Conservation (phyloP, 2,797 vertebrate genomes). For the Poecilia wingei region DNA sequence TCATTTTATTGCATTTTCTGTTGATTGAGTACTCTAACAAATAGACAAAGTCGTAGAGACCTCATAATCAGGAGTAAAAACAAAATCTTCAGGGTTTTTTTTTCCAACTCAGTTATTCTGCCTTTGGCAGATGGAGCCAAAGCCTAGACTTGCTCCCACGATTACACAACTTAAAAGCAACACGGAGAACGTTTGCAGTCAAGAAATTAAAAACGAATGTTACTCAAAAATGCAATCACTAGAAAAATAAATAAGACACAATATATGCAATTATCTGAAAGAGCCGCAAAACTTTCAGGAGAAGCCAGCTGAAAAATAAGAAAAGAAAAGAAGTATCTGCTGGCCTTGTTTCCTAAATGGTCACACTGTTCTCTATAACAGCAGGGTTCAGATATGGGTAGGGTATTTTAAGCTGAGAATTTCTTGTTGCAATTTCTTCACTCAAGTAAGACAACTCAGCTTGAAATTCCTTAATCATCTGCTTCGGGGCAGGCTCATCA, state of each 20-base stretch:
- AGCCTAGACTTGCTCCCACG: not conserved
- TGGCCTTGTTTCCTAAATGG: constrained; percentile 15
- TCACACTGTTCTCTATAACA: constrained; percentile 53
- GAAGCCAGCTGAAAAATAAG: not conserved
- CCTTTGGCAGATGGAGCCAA: not conserved
- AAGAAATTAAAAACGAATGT: not conserved
- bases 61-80: not conserved
- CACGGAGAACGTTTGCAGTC: not conserved
- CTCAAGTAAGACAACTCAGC: constrained; percentile 65
- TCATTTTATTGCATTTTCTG: not conserved
- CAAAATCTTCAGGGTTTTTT: not conserved
- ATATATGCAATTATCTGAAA: not conserved
- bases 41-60: not conserved
- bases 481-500: constrained; percentile 50
- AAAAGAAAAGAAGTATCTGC: not conserved
- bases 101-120: not conserved
- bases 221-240: not conserved
- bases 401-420: constrained; percentile 64
- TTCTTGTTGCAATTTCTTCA: constrained; percentile 68
- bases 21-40: not conserved
- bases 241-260: not conserved
- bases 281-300: not conserved
- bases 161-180: not conserved
- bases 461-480: constrained; percentile 68
- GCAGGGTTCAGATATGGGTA: constrained; percentile 64